phyloP scores from a whole-genome alignment of 2,113 vertebrate genomes.

The Geococcyx californianus region DNA sequence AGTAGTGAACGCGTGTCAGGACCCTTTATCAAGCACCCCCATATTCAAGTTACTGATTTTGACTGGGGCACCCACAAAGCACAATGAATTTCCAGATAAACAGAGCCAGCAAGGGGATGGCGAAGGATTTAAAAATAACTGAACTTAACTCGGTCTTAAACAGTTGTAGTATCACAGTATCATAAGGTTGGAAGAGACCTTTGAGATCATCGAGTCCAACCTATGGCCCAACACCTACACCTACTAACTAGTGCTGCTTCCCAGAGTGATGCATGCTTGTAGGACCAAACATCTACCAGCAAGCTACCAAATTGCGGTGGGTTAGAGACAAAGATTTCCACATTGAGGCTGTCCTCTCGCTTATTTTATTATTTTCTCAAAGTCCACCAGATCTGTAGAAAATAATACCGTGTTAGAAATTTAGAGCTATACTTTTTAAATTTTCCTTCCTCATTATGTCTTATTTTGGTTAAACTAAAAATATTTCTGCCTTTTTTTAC shows the following conservation, averaged over 20 bases:
- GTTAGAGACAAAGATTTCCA: neutral
- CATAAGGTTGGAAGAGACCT: no score
- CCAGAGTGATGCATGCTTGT: neutral
- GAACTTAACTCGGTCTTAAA: neutral
- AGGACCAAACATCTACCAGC: neutral
- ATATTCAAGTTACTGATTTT: neutral
- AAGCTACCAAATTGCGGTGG: neutral
- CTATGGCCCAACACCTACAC: no score
- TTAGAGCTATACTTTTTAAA: neutral
- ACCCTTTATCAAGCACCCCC: neutral
- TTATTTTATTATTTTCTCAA: neutral
- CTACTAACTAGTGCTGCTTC: no score
- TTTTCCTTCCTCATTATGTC: neutral
- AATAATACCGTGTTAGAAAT: neutral
- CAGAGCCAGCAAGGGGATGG: neutral
- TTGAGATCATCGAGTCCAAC: no score
- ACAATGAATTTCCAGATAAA: neutral
- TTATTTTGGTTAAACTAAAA: slow-evolving; percentile 28
- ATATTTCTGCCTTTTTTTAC: neutral
- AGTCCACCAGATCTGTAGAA: neutral
- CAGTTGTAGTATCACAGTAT: no score
- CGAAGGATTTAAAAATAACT: neutral
- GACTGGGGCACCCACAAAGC: neutral
- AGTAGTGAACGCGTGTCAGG: neutral
- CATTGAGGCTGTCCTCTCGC: neutral